Evolutionary conservation across 1,140 invertebrate species (phyloP), one percentile per base, ranked within the genome.

Genomic region (Centruroides vittatus): DNA sequence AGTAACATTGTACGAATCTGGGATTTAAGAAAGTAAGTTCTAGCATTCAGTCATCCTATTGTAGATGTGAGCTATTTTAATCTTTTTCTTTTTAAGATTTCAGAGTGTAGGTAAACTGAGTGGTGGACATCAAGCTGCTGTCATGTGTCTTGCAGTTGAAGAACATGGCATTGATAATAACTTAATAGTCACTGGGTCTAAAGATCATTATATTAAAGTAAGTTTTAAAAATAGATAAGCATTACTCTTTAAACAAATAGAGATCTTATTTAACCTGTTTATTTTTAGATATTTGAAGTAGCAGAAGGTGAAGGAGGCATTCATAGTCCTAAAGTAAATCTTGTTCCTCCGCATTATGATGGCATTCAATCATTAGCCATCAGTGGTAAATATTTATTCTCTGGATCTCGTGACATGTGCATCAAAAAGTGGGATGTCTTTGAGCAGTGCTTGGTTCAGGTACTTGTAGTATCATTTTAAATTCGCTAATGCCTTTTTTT

Each of bases 331-430:
- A 81, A 83, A 47, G 78, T 84, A 11, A 86, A 85, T 68, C 74
- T 94, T 8, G 82, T 86, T 60, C 90, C 89, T 7, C 90, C 90
- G 11, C 90, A 94, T 76, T 94, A 93, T 73, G 90, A 94, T 71
- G 90, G 90, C 8, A 87, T 93, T 52, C 84, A 92, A 71, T 85
- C 84, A 55, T 77, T 93, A 46, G 80, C 83, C 12, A 76, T 88
- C 47, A 67, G 72, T 54, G 81, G 79, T 23, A 73, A 80, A 55
- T 79, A 77, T 4, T 74, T 93, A 10, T 93, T 90, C 76, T 89
- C 85, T 71, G 89, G 88, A 57, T 91, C 88, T 0, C 74, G 90
- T 36, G 90, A 93, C 72, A 86, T 82, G 73, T 89, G 86, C 70
- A 87, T 93, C 68, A 93, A 93, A 76, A 86, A 88, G 69, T 93